phyloP scores from a whole-genome alignment of 35 echinoderm and acorn worm genomes.

The Acanthaster planci region DNA sequence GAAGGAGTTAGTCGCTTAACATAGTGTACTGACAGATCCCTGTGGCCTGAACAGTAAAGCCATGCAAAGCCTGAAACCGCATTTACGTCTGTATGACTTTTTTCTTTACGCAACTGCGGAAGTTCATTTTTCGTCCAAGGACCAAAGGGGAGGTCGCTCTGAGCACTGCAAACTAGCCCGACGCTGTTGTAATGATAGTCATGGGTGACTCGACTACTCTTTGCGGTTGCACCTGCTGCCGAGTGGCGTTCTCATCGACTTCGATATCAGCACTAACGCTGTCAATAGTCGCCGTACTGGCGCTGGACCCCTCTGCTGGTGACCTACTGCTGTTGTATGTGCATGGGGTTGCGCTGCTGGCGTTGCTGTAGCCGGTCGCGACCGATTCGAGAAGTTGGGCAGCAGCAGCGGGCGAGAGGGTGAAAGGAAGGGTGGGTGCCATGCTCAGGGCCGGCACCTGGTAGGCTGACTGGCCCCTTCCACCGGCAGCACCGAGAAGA shows the following conservation, averaged over 20 bases:
- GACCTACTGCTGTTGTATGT: background rate
- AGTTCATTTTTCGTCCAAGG: no score
- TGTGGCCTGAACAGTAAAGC: no score
- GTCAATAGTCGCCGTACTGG: background rate
- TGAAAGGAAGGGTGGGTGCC: background rate
- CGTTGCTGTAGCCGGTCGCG: background rate
- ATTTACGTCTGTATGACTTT: no score
- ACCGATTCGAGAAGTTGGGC: background rate
- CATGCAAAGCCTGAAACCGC: no score
- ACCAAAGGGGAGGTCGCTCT: no score
- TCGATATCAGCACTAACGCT: background rate
- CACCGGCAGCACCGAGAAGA: background rate
- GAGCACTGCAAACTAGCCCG: no score
- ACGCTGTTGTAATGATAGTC: background rate
- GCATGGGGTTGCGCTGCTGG: background rate
- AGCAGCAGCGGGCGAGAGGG: conserved; percentile 3
- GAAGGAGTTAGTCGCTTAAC: no score
- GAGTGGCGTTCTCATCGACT: background rate
- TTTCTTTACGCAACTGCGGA: no score
- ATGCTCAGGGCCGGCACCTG: background rate
- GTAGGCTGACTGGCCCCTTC: background rate
- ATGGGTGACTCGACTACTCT: conserved; percentile 13
- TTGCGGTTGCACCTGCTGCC: background rate
- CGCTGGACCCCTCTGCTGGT: background rate
- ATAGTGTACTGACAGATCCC: no score